Evolutionary conservation across 2,888 invertebrate genomes (phyloP).

Genomic region (Augiades crinisus): DNA sequence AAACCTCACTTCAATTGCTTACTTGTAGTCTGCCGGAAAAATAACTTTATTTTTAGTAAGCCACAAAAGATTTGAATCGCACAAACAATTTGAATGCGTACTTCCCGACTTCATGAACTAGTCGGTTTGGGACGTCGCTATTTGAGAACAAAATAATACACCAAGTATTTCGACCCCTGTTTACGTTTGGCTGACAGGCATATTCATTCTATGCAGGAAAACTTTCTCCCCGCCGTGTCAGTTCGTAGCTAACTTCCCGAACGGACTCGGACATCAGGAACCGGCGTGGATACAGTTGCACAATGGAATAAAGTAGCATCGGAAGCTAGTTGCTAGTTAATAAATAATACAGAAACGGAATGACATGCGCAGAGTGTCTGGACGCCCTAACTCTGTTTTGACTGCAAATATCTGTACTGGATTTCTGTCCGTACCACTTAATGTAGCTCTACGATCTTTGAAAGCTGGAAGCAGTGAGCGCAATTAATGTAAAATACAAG

Average conservation of each 20-base stretch:
- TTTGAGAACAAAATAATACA: constrained; percentile 58
- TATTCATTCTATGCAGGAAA: constrained; percentile 78
- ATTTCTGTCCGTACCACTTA: constrained; percentile 46
- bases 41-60: constrained; percentile 22
- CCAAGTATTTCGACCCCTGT: constrained; percentile 65
- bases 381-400: constrained; percentile 71
- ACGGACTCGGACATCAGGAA: constrained; percentile 68
- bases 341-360: constrained; percentile 76
- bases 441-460: constrained; percentile 25
- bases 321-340: constrained; percentile 79
- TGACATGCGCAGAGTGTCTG: constrained; percentile 75
- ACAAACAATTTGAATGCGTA: constrained; percentile 20
- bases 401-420: constrained; percentile 75
- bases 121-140: constrained; percentile 40
- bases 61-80: constrained; percentile 22
- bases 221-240: constrained; percentile 73
- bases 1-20: constrained; percentile 17
- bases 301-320: constrained; percentile 80
- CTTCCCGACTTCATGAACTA: constrained; percentile 17
- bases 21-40: constrained; percentile 14
- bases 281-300: constrained; percentile 66
- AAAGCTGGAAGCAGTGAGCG: constrained; percentile 27
- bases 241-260: constrained; percentile 61
- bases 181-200: constrained; percentile 73
- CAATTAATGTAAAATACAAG: constrained; percentile 1